Base-by-base conservation (phyloP, 2,113 vertebrate species). In the Balaeniceps rex region DNA sequence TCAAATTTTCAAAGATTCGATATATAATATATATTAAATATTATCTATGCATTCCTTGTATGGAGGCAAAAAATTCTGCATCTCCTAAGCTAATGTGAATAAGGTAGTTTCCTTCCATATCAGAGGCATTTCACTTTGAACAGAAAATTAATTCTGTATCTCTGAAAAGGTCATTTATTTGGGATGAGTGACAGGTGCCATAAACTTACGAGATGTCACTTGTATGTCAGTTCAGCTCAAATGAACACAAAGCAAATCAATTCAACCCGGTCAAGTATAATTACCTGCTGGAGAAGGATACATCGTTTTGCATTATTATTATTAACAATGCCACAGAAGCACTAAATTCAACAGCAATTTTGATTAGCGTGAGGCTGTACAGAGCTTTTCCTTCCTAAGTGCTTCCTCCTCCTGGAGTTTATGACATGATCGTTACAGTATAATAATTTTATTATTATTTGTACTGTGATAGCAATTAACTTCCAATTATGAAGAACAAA, bases 141-240 rank as follows among this genome's bases (percentile, higher is more conserved):
- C 40, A 71, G 18, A 85, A 95, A 94, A 97, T 97, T 96, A 91
- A 92, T 92, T 87, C 31, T 14, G 16, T 94, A 36, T 79, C 89
- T 60, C 46, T 94, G 86, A 93, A 90, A 95, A 71, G 63, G 60
- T 57, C 47, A 94, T 84, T 93, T 83, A 60, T 69, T 90, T 11
- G 4, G 70, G 76, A 61, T 92, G 89, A 95, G 46, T 91, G 93
- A 57, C 90, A 95, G 87, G 52, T 88, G 72, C 65, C 83, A 84
- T 68, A 83, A 74, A 47, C 92, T 90, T 87, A 33, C 47, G 18
- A 89, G 49, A 79, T 81, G 87, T 74, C 90, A 81, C 31, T 75
- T 72, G 54, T 47, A 90, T 29, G 82, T 94, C 68, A 83, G 46
- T 93, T 97, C 86, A 87, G 80, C 86, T 93, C 88, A 91, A 44